Evolutionary conservation across 2,888 invertebrate genomes (phyloP).

Genomic region (Pandemis heparana): DNA sequence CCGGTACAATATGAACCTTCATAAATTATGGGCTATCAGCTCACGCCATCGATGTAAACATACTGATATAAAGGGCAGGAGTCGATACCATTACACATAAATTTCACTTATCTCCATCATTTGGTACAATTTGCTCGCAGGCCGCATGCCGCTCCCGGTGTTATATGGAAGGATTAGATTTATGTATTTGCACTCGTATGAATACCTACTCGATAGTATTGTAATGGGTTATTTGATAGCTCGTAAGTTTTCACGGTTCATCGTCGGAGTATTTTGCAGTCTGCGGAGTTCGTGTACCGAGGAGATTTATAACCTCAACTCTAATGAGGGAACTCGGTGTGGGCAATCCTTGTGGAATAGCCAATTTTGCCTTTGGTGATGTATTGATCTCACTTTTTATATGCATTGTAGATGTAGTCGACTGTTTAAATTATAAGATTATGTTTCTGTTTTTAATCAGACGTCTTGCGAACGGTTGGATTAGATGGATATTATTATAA

Average conservation of each 20-base stretch:
- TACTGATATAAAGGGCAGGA: constrained; percentile 73
- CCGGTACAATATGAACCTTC: constrained; percentile 54
- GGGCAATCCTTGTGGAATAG: neutral
- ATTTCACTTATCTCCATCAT: constrained; percentile 77
- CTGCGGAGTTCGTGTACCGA: neutral
- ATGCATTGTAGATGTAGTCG: neutral
- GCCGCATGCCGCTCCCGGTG: constrained; percentile 44
- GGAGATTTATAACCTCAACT: constrained; percentile 1
- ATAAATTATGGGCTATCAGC: constrained; percentile 70
- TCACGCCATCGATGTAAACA: constrained; percentile 72
- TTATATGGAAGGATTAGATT: constrained; percentile 35
- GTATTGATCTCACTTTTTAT: neutral
- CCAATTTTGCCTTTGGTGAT: neutral
- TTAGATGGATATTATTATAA: too few species aligned
- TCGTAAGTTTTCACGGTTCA: constrained; percentile 22
- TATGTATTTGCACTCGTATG: constrained; percentile 33
- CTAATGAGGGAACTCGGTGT: constrained; percentile 1
- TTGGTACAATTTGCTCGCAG: constrained; percentile 72
- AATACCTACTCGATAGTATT: constrained; percentile 34
- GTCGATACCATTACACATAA: constrained; percentile 80
- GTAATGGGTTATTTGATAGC: constrained; percentile 35
- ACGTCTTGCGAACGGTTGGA: too few species aligned
- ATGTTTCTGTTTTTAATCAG: too few species aligned
- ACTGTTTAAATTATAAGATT: neutral
- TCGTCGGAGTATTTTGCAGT: neutral